Base-by-base conservation (phyloP, 2,888 invertebrate genomes). In the Drosophila anceps region DNA sequence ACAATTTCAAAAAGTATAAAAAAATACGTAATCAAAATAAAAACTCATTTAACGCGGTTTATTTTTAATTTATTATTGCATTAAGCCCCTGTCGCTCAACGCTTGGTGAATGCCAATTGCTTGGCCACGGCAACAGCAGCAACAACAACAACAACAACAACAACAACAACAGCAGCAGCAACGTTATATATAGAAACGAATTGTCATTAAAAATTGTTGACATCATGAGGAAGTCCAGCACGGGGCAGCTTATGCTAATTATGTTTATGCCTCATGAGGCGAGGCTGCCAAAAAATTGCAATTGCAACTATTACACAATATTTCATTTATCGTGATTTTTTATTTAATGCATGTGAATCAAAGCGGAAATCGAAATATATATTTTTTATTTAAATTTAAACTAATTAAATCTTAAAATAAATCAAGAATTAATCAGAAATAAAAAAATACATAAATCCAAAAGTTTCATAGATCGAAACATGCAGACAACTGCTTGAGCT, bases 61-160 rank as follows among this genome's bases (percentile, higher is more conserved):
- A 69, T 80, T 82, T 82, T 66, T 68, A 79, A 82, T 82, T 82
- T 69, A 73, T 80, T 82, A 82, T 73, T 82, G 83, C 83, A 82
- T 80, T 80, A 73, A 81, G 33, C 68, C 76, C 59, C 59, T 71
- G 71, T 80, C 79, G 68, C 77, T 80, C 72, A 80, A 35, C 59
- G 71, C 63, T 67, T 43, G 41, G 62, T 80, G 80, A 80, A 80
- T 80, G 80, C 67, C 79, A 80, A 82, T 82, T 79, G 63, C 66
- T 39, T 71, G 82, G 20, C 50, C 55, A 60, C 18, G 15, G n/a
- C 58, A 67, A 62, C 59, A 72, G 44, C 50, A 77, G 37, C 27
- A 58, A 39, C n/a, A 24, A n/a, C 7, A 5, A n/a, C 24, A 63
- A 41, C 31, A 44, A 46, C 51, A 61, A 58, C 58, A 66, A 46